phyloP scores from a whole-genome alignment of 2,113 vertebrate species.

The Sapayoa aenigma region DNA sequence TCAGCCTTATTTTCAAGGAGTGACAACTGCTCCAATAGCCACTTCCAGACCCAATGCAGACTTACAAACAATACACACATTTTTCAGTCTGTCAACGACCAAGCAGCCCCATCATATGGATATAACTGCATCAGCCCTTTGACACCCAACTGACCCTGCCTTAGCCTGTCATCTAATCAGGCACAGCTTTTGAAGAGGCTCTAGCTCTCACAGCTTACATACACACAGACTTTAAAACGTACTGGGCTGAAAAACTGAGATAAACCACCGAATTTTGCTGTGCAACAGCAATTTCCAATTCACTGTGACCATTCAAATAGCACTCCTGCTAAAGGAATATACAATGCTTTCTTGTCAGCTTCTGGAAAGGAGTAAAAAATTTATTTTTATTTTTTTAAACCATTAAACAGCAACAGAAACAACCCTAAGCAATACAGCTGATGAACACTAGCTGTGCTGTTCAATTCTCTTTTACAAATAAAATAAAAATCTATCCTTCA shows the following conservation, averaged over 20 bases:
- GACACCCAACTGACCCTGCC: background rate
- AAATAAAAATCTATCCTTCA: background rate
- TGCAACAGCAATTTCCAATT: background rate
- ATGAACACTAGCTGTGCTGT: background rate
- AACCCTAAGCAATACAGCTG: background rate
- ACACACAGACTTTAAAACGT: background rate
- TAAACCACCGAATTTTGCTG: background rate
- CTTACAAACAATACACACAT: background rate
- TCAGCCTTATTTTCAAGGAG: background rate
- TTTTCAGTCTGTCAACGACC: background rate
- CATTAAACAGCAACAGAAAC: background rate
- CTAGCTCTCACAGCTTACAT: background rate
- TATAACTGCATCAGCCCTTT: background rate
- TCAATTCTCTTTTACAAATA: background rate
- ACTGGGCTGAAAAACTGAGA: background rate
- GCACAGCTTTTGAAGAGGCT: background rate
- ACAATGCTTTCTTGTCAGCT: background rate
- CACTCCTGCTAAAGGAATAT: background rate
- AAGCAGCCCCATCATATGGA: background rate
- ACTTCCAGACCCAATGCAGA: background rate
- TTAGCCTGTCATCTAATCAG: background rate
- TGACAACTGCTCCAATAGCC: background rate
- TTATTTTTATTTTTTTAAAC: background rate
- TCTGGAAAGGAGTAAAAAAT: background rate
- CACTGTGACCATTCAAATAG: background rate